Percentiles rank a stretch among this genome's conserved stretches.
phyloP scores from a whole-genome alignment of 2,888 invertebrate species.

The Idaea straminata region DNA sequence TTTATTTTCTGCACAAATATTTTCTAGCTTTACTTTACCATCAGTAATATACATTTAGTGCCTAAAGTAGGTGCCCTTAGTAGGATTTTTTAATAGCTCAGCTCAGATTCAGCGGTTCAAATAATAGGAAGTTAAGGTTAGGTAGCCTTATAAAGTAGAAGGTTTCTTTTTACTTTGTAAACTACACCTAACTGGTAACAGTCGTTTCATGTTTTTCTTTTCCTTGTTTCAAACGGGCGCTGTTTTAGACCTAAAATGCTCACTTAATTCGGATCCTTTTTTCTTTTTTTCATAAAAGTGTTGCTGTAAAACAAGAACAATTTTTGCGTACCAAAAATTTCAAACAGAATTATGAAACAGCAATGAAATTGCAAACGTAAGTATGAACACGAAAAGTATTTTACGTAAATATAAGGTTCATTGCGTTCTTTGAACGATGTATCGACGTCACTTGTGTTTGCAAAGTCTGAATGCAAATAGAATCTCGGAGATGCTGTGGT shows the following conservation, averaged over 20 bases:
- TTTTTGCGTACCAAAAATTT: conserved; percentile 15
- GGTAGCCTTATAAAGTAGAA: background rate
- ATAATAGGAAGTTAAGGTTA: background rate
- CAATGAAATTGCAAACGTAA: conserved; percentile 21
- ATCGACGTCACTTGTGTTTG: conserved; percentile 26
- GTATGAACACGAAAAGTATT: conserved; percentile 15
- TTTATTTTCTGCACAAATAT: too few species aligned
- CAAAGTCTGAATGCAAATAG: conserved; percentile 27
- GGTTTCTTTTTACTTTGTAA: background rate
- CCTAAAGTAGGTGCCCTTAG: too few species aligned
- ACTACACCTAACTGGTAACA: background rate
- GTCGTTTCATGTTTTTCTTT: background rate
- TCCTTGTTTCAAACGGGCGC: conserved; percentile 1
- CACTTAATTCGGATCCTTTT: conserved; percentile 18
- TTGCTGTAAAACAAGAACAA: conserved; percentile 13
- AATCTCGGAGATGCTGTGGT: background rate
- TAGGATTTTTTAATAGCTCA: too few species aligned
- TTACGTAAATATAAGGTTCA: conserved; percentile 18
- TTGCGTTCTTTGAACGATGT: conserved; percentile 14
- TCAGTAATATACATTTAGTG: too few species aligned
- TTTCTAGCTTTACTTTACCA: too few species aligned
- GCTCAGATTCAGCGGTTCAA: background rate
- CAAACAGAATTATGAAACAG: conserved; percentile 19
- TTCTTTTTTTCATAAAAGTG: conserved; percentile 17
- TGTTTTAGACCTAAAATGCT: conserved; percentile 14